Conservation (phyloP, 1,140 invertebrate genomes). For the Cryptotermes secundus region DNA sequence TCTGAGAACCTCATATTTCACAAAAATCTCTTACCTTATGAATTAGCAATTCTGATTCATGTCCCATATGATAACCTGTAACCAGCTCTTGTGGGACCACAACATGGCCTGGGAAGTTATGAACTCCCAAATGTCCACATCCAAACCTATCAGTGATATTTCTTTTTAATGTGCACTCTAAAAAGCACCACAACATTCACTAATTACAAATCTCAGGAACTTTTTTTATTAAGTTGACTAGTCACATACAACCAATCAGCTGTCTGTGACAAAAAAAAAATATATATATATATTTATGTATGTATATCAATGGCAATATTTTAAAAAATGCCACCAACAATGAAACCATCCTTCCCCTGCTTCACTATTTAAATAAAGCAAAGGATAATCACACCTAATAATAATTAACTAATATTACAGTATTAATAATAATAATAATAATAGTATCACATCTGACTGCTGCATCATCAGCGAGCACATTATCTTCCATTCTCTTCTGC, state of each 20-base stretch:
- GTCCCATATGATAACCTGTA: constrained; percentile 4
- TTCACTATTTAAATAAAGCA: constrained; percentile 35
- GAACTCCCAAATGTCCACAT: constrained; percentile 3
- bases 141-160: background rate
- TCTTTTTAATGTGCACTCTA: constrained; percentile 35
- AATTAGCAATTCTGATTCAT: background rate
- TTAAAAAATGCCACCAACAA: constrained; percentile 30
- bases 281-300: constrained; percentile 7
- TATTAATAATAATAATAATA: constrained; percentile 36
- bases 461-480: constrained; percentile 25
- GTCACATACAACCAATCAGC: constrained; percentile 36
- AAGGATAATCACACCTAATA: constrained; percentile 26
- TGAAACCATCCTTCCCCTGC: constrained; percentile 27
- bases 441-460: constrained; percentile 36
- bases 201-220: constrained; percentile 39
- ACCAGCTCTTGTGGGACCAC: constrained; percentile 14
- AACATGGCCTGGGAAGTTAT: background rate
- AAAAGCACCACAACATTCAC: constrained; percentile 37
- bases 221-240: constrained; percentile 38
- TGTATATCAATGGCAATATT: constrained; percentile 31
- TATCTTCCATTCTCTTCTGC: constrained; percentile 20
- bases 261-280: constrained; percentile 33
- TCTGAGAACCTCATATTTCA: background rate
- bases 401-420: constrained; percentile 32
- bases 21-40: background rate